Base-by-base conservation (phyloP, 1,140 invertebrate species). In the Hermetia illucens region DNA sequence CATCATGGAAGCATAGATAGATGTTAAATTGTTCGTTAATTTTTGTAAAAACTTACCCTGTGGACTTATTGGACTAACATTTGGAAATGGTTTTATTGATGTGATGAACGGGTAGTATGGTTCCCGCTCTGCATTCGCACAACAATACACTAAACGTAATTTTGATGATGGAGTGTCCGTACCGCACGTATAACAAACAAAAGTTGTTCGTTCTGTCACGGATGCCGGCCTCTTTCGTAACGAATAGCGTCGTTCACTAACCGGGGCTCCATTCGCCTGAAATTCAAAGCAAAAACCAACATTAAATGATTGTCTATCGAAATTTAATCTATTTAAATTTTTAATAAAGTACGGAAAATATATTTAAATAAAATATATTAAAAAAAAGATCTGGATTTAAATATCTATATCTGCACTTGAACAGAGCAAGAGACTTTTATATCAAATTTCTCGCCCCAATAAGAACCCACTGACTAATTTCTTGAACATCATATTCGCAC, bases 161-260 rank as follows among this genome's bases (percentile, higher is more conserved):
- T 76, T 69, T 55, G 77, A 77, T 15, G 77, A 81, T 40, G 78
- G 74, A 55, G 79, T 79, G 55, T 82, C 75, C 42, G 77, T 67
- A 18, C 82, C 80, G 65, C 88, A 92, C 32, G 83, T 86, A 59
- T 87, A 92, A 65, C 87, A 92, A 20, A 89, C 77, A 58, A 89
- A 89, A 39, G 74, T 81, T 10, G 81, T 77, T 2, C 71, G 69
- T 48, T 79, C 77, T 18, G 73, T 58, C 5, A 65, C 55, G 12
- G 42, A 33, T 10, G 74, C 69, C 24, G 77, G 74, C 19, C 80
- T 68, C 58, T 84, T 85, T 31, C 82, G 69, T 36, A 89, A 62
- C 19, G 74, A 73, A 61, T 89, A 90, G 45, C 80, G 76, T 18
- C 85, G 71, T 50, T 87, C 81, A 44, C 68, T 61, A 42, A 83